Evolutionary conservation across 1,140 invertebrate genomes (phyloP).

Genomic region (Ladona fulva): DNA sequence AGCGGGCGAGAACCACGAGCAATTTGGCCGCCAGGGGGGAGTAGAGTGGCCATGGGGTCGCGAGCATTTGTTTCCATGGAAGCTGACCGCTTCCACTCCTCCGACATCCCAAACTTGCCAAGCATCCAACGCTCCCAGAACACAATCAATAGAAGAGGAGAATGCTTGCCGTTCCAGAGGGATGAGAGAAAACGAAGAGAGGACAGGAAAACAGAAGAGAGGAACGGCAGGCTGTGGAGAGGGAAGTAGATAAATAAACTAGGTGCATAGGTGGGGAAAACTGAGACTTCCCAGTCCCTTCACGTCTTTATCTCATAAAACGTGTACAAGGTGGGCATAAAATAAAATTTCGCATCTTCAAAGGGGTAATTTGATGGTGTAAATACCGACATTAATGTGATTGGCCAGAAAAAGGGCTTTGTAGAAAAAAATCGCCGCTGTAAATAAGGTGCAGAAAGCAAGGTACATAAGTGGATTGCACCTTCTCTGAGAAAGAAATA

Average conservation of each 20-base stretch:
- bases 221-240: not conserved
- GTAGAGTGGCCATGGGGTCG: not conserved
- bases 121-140: not conserved
- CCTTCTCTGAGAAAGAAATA: too few species aligned
- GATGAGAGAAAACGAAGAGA: not conserved
- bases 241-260: not conserved
- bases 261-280: too few species aligned
- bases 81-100: not conserved
- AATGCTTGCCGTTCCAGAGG: too few species aligned
- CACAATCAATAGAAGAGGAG: not conserved
- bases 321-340: not conserved
- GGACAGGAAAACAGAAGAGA: not conserved
- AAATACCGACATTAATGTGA: too few species aligned
- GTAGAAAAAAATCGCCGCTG: too few species aligned
- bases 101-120: slow-evolving; percentile 6
- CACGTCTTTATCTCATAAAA: not conserved
- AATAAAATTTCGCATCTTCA: not conserved
- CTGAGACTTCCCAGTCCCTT: not conserved
- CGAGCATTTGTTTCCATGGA: slow-evolving; percentile 1
- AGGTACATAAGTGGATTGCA: too few species aligned
- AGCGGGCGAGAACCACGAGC: not conserved
- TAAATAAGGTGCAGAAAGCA: too few species aligned
- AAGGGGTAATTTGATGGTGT: too few species aligned
- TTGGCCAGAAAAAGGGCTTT: too few species aligned
- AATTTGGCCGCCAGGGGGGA: not conserved